phyloP scores from a whole-genome alignment of 2,113 vertebrate species.

The Chaetura pelagica region DNA sequence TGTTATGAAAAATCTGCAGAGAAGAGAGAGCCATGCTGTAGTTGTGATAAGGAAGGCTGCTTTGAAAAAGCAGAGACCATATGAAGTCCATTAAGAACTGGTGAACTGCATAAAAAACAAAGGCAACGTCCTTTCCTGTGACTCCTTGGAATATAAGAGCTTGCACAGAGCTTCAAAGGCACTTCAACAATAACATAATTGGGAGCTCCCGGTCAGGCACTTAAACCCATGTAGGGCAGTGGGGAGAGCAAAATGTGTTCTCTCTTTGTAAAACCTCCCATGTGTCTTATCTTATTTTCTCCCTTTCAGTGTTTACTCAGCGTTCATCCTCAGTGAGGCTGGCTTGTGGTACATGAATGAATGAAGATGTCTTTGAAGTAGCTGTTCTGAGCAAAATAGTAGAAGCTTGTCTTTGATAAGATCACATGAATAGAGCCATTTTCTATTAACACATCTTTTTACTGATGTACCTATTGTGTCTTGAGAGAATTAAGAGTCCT shows the following conservation, averaged over 20 bases:
- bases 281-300: slow-evolving; percentile 41
- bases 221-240: slow-evolving; percentile 31
- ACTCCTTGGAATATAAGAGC: neutral
- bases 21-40: neutral
- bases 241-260: neutral
- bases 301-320: slow-evolving; percentile 26
- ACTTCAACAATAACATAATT: slow-evolving; percentile 15
- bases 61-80: slow-evolving; percentile 35
- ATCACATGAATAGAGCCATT: slow-evolving; percentile 28
- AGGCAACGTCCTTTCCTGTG: slow-evolving; percentile 11
- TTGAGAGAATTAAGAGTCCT: neutral
- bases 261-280: slow-evolving; percentile 36
- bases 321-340: neutral
- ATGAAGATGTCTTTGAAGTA: slow-evolving; percentile 14
- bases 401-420: slow-evolving; percentile 3
- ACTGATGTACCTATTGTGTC: neutral
- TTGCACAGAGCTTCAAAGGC: slow-evolving; percentile 43
- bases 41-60: neutral
- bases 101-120: slow-evolving; percentile 12
- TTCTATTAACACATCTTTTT: neutral
- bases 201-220: slow-evolving; percentile 27
- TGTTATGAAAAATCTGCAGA: neutral
- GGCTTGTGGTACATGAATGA: neutral
- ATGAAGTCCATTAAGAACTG: slow-evolving; percentile 51
- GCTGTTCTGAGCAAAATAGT: neutral